These are phyloP conservation scores for Metalampra italica DNA, from an alignment of 2,888 invertebrate genomes.

Conservation along the genomic window DNA sequence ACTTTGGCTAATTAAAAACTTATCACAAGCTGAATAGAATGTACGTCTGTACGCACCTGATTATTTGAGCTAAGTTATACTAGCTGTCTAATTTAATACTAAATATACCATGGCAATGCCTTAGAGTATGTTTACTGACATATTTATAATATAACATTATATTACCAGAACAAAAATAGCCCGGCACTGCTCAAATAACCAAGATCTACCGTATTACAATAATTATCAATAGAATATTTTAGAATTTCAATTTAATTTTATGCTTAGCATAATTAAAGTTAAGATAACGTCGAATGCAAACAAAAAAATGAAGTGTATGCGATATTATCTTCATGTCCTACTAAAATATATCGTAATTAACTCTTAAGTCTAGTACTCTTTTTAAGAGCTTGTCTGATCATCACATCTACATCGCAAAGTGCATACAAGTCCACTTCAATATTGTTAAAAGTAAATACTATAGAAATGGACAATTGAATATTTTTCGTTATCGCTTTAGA, in stretches of 20 bases:
- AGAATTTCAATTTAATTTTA: neutral
- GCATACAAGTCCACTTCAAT: constrained; percentile 20
- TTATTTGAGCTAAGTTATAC: constrained; percentile 6
- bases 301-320: neutral
- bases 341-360: constrained; percentile 16
- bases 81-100: neutral
- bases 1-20: constrained; percentile 59
- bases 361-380: constrained; percentile 43
- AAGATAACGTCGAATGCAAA: neutral
- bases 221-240: neutral
- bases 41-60: constrained; percentile 7
- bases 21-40: constrained; percentile 50
- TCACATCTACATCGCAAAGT: constrained; percentile 47
- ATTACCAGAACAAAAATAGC: neutral
- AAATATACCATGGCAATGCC: neutral
- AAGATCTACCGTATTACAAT: neutral
- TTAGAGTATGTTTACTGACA: neutral
- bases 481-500: constrained; percentile 8
- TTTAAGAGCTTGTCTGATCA: constrained; percentile 51
- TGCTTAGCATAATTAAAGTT: constrained; percentile 6
- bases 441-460: constrained; percentile 13
- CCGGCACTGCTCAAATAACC: neutral
- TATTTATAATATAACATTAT: neutral
- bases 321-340: neutral
- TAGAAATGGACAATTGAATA: constrained; percentile 20